These are phyloP conservation scores for Cyclina sinensis DNA, from an alignment of 1,140 invertebrate genomes.

Conservation along the genomic window DNA sequence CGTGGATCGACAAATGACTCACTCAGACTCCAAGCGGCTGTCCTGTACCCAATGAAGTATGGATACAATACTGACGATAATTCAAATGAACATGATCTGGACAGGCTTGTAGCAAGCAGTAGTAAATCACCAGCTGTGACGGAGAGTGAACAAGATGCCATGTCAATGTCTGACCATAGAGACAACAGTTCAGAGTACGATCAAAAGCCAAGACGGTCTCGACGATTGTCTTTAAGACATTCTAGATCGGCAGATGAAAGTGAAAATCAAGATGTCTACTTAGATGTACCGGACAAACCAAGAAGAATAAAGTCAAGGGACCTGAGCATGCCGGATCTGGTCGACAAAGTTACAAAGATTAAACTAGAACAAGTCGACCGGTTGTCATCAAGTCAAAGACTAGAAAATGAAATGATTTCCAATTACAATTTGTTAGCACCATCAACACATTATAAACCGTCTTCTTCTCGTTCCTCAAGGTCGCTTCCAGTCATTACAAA, in stretches of 20 bases:
- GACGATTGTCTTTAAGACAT: slow-evolving; percentile 1
- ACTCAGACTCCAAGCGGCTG: slow-evolving; percentile 37
- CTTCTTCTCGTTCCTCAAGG: slow-evolving; percentile 46
- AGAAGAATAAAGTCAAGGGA: slow-evolving; percentile 39
- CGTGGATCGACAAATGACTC: slow-evolving; percentile 61
- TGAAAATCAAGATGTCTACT: neutral
- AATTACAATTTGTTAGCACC: slow-evolving; percentile 45
- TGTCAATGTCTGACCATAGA: slow-evolving; percentile 2
- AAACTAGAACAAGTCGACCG: slow-evolving; percentile 51
- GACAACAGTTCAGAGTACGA: neutral
- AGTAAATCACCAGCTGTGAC: slow-evolving; percentile 42
- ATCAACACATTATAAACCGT: slow-evolving; percentile 49
- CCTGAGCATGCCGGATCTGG: slow-evolving; percentile 55
- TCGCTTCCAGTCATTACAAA: slow-evolving; percentile 60
- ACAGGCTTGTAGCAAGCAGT: neutral
- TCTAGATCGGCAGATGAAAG: slow-evolving; percentile 41
- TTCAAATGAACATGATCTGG: neutral
- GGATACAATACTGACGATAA: slow-evolving; percentile 39
- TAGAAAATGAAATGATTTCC: slow-evolving; percentile 58
- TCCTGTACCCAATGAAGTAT: slow-evolving; percentile 65
- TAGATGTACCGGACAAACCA: slow-evolving; percentile 30
- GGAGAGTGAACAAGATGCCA: slow-evolving; percentile 12
- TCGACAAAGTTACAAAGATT: slow-evolving; percentile 33
- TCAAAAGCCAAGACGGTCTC: neutral
- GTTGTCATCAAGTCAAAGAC: slow-evolving; percentile 32